phyloP scores from a whole-genome alignment of 2,888 invertebrate species.

The Leucozona laternaria region DNA sequence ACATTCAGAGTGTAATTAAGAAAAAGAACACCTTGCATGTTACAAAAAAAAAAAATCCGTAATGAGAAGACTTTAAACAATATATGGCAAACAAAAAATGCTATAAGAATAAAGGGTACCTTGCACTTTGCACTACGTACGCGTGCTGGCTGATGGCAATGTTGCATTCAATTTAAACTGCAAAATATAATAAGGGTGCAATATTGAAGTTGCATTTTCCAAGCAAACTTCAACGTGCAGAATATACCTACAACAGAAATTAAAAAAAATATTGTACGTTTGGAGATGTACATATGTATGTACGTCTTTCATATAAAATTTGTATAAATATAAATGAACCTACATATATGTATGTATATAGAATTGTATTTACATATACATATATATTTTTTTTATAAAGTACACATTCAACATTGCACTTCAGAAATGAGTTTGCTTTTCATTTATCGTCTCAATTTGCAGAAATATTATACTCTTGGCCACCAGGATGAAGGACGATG shows the following conservation, averaged over 20 bases:
- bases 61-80: conserved; percentile 26
- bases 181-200: conserved; percentile 27
- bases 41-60: neutral
- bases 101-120: neutral
- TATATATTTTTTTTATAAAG: conserved; percentile 7
- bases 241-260: conserved; percentile 19
- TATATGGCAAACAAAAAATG: neutral
- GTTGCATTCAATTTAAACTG: conserved; percentile 20
- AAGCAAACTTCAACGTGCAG: neutral
- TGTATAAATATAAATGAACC: neutral
- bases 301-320: neutral
- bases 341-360: neutral
- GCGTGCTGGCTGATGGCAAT: neutral
- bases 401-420: conserved; percentile 26
- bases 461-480: conserved; percentile 44
- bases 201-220: conserved; percentile 4
- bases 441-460: conserved; percentile 44
- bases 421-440: conserved; percentile 42
- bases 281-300: neutral
- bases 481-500: conserved; percentile 14
- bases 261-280: conserved; percentile 1
- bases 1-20: conserved; percentile 1
- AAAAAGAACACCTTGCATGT: neutral
- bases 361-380: neutral
- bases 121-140: conserved; percentile 9